phyloP scores from a whole-genome alignment of 2,113 vertebrate species.

The Ailurus styani region DNA sequence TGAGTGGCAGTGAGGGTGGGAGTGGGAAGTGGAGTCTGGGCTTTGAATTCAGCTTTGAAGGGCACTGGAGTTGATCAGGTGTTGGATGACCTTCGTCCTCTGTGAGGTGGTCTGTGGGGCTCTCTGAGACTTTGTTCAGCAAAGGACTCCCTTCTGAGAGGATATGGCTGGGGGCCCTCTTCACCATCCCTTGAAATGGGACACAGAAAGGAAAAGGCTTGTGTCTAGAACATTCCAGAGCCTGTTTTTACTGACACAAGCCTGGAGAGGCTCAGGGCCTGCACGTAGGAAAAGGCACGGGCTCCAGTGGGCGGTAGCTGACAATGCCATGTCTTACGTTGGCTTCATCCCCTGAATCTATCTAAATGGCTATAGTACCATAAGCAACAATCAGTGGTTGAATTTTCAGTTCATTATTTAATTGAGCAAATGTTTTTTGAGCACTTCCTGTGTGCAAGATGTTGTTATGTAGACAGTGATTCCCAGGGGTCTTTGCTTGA shows the following conservation, averaged over 20 bases:
- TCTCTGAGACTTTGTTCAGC: not conserved
- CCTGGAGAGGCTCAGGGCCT: not conserved
- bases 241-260: not conserved
- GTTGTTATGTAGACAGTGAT: conserved; percentile 35
- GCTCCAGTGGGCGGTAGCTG: not conserved
- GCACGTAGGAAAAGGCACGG: too few relatives aligned
- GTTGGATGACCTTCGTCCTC: too few relatives aligned
- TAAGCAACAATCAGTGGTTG: not conserved
- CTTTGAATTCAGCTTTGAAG: not conserved
- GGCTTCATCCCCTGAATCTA: not conserved
- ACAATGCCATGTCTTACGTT: accelerated
- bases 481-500: conserved; percentile 51
- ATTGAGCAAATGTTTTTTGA: conserved; percentile 47
- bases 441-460: conserved; percentile 8
- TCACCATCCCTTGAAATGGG: not conserved
- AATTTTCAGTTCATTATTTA: conserved; percentile 51
- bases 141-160: not conserved
- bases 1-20: not conserved
- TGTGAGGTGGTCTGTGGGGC: not conserved
- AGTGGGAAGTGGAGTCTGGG: not conserved
- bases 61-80: not conserved
- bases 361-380: not conserved
- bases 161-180: too few relatives aligned
- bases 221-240: not conserved
- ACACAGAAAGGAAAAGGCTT: not conserved